A percentile compares a stretch with the other conserved stretches of the same genome.
Evolutionary conservation across 2,797 vertebrate species (phyloP).

Genomic region (Sebastes vulpes): DNA sequence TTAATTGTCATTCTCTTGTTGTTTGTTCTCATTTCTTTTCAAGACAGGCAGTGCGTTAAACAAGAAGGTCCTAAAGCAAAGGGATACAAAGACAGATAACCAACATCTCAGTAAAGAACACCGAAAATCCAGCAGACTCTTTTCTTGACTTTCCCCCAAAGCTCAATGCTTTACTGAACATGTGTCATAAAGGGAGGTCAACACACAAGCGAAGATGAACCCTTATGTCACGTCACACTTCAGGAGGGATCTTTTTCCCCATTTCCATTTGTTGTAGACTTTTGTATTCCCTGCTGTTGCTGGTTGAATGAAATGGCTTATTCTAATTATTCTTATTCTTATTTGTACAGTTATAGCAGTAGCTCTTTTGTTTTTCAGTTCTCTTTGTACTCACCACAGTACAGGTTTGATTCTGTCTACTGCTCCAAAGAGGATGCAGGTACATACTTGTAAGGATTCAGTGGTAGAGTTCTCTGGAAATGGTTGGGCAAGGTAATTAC

Average conservation of each 20-base stretch:
- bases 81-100: conserved; percentile 16
- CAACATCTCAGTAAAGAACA: conserved; percentile 23
- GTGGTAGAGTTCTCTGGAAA: conserved; percentile 24
- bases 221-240: conserved; percentile 78
- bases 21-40: conserved; percentile 42
- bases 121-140: conserved; percentile 22
- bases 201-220: conserved; percentile 73
- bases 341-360: conserved; percentile 11
- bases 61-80: conserved; percentile 1
- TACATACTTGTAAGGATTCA: conserved; percentile 19
- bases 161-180: conserved; percentile 32
- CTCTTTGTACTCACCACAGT: conserved; percentile 1
- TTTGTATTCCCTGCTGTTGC: conserved; percentile 13
- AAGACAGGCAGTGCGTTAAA: conserved; percentile 26
- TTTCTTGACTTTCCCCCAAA: conserved; percentile 8
- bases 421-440: conserved; percentile 16
- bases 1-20: conserved; percentile 34
- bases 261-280: conserved; percentile 77
- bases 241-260: conserved; percentile 80
- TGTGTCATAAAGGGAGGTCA: conserved; percentile 49
- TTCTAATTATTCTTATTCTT: not conserved
- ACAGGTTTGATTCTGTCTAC: conserved; percentile 13
- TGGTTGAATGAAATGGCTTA: conserved; percentile 27
- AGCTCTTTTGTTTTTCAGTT: conserved; percentile 27
- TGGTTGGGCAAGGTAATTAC: conserved; percentile 58